A percentile compares a stretch with the other conserved stretches of the same genome.
phyloP scores from a whole-genome alignment of 2,888 invertebrate species.

The Habrosyne pyritoides region DNA sequence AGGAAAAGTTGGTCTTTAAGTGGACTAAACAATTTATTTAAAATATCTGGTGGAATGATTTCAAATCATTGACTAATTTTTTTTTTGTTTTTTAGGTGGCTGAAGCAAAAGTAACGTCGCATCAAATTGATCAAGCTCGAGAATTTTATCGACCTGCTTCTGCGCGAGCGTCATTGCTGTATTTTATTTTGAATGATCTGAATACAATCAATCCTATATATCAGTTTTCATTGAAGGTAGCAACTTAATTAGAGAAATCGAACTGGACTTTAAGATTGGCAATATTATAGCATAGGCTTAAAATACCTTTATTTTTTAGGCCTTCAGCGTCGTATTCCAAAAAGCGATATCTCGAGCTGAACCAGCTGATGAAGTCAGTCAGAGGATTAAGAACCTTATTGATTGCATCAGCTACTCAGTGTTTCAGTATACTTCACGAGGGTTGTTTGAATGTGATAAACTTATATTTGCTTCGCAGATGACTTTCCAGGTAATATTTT shows the following conservation, averaged over 20 bases:
- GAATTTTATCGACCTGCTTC: slow-evolving; percentile 95
- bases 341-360: slow-evolving; percentile 96
- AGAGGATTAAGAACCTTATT: slow-evolving; percentile 93
- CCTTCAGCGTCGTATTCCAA: slow-evolving; percentile 98
- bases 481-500: slow-evolving; percentile 92
- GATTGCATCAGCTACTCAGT: slow-evolving; percentile 97
- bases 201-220: slow-evolving; percentile 98
- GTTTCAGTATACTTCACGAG: slow-evolving; percentile 96
- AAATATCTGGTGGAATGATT: neutral
- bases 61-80: neutral
- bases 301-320: slow-evolving; percentile 79
- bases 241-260: too few species aligned
- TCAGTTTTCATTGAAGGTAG: slow-evolving; percentile 97
- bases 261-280: neutral
- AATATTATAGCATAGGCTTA: neutral
- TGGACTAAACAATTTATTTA: neutral
- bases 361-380: slow-evolving; percentile 89
- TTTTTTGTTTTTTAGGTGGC: slow-evolving; percentile 81
- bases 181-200: slow-evolving; percentile 97
- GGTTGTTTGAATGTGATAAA: slow-evolving; percentile 98
- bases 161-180: slow-evolving; percentile 95
- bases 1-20: neutral
- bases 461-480: slow-evolving; percentile 98
- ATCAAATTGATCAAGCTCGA: slow-evolving; percentile 95
- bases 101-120: slow-evolving; percentile 96